Percentiles rank a stretch among this genome's conserved stretches.
phyloP scores from a whole-genome alignment of 2,888 invertebrate species.

The Limnephilus marmoratus region DNA sequence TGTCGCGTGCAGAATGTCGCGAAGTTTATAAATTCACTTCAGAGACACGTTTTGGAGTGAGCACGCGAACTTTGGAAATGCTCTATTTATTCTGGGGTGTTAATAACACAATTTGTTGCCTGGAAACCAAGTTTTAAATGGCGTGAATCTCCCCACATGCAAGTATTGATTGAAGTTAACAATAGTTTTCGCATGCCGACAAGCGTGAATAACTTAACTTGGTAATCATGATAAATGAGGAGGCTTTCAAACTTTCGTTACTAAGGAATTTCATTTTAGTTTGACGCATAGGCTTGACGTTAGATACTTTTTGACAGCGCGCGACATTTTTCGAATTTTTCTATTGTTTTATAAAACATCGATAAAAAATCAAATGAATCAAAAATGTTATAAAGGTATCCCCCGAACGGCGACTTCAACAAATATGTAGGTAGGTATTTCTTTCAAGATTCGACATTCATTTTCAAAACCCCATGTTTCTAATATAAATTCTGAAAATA shows the following conservation, averaged over 20 bases:
- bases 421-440: too few relatives aligned
- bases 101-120: slow-evolving; percentile 42
- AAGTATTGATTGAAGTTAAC: slow-evolving; percentile 38
- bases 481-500: too few relatives aligned
- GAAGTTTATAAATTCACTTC: slow-evolving; percentile 28
- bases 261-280: not conserved
- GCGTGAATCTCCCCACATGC: slow-evolving; percentile 26
- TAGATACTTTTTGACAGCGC: not conserved
- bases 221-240: not conserved
- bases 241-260: not conserved
- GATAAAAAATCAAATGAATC: too few relatives aligned
- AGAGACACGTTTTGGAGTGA: not conserved
- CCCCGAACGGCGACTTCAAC: not conserved
- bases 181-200: slow-evolving; percentile 31
- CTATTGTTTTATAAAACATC: not conserved
- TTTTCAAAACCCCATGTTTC: too few relatives aligned
- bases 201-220: slow-evolving; percentile 5
- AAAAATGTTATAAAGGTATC: not conserved
- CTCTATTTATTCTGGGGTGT: slow-evolving; percentile 5
- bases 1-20: slow-evolving; percentile 31
- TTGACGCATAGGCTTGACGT: not conserved
- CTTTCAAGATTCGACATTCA: too few relatives aligned
- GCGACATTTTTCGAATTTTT: not conserved
- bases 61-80: slow-evolving; percentile 42
- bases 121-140: slow-evolving; percentile 16